These are phyloP conservation scores for Montipora efflorescens DNA, from an alignment of 64 coral and sea anemone genomes.

Conservation along the genomic window DNA sequence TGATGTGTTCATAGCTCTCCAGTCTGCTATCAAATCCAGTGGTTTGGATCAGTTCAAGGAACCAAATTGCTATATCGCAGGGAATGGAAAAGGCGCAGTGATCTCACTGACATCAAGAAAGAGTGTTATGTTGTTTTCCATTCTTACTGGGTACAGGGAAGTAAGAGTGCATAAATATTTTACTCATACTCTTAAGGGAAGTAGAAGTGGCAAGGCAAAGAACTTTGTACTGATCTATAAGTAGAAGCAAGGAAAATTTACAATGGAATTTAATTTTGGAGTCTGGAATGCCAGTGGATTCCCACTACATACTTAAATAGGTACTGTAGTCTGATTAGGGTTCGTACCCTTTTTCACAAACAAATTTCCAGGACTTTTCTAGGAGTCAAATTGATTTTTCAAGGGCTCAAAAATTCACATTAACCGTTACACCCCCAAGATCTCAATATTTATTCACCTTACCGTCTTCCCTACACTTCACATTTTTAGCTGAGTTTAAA, in stretches of 20 bases:
- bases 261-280: neutral
- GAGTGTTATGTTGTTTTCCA: conserved; percentile 22
- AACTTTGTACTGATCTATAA: no score
- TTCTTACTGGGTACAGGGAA: conserved; percentile 11
- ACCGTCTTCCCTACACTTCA: no score
- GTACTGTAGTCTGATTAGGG: neutral
- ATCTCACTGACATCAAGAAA: conserved; percentile 30
- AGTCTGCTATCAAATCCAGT: neutral
- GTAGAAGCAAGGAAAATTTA: no score
- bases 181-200: neutral
- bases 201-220: neutral
- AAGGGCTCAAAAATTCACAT: no score
- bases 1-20: conserved; percentile 41
- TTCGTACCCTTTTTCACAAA: no score
- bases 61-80: conserved; percentile 31
- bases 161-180: conserved; percentile 15
- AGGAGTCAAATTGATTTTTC: no score
- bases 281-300: conserved; percentile 1
- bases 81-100: conserved; percentile 13
- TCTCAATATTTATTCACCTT: no score
- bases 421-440: no score
- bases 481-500: no score
- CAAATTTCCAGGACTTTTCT: neutral
- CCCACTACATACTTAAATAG: neutral
- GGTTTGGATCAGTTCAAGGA: conserved; percentile 18